These are phyloP conservation scores for Amorpha juglandis DNA, from an alignment of 2,888 invertebrate genomes.

Conservation along the genomic window DNA sequence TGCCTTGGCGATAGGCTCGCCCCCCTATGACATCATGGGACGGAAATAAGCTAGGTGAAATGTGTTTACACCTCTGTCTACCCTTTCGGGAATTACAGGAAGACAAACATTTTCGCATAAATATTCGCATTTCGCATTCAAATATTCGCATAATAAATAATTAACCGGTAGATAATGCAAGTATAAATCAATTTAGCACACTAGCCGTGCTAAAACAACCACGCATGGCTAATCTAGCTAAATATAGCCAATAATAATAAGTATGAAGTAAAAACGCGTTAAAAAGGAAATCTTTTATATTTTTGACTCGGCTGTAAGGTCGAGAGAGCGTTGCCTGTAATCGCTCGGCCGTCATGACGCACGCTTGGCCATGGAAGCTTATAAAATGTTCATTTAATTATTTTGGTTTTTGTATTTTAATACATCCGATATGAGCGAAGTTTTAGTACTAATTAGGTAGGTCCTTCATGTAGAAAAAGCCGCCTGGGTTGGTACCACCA, in stretches of 20 bases:
- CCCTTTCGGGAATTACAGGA: too few relatives aligned
- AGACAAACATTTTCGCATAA: too few relatives aligned
- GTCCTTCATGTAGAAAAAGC: too few relatives aligned
- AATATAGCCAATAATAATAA: background rate
- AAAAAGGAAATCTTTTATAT: slow-evolving; percentile 13
- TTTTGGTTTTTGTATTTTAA: background rate
- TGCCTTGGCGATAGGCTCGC: too few relatives aligned
- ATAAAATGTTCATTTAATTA: slow-evolving; percentile 3
- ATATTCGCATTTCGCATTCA: too few relatives aligned
- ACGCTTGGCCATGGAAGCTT: slow-evolving; percentile 38
- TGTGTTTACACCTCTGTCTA: too few relatives aligned
- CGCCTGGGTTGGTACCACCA: too few relatives aligned
- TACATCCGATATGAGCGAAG: too few relatives aligned
- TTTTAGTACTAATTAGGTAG: too few relatives aligned
- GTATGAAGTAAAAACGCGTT: slow-evolving; percentile 6
- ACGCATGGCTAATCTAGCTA: slow-evolving; percentile 1
- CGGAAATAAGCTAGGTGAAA: too few relatives aligned
- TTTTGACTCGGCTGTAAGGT: slow-evolving; percentile 35
- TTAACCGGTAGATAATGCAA: background rate
- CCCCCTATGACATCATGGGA: too few relatives aligned
- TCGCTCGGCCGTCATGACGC: slow-evolving; percentile 14
- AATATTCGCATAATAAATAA: too few relatives aligned
- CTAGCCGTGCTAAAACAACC: background rate
- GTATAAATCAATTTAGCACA: background rate
- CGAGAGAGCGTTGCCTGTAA: slow-evolving; percentile 41